Percentiles rank a stretch among this genome's conserved stretches.
These are phyloP conservation scores for Callaeas wilsoni DNA, from an alignment of 2,113 vertebrate genomes.

Conservation along the genomic window DNA sequence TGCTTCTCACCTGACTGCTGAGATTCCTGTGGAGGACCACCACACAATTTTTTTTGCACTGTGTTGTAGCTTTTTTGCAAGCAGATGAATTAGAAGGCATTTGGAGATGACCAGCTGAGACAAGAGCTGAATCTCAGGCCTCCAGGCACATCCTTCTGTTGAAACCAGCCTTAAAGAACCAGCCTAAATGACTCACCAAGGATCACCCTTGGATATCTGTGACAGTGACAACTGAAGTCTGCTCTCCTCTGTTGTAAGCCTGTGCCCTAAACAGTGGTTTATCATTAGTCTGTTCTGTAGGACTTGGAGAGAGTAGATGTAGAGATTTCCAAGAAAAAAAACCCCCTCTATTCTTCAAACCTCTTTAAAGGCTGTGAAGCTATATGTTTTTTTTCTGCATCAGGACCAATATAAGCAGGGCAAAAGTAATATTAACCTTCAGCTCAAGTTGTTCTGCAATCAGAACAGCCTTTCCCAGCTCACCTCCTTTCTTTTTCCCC, in stretches of 20 bases:
- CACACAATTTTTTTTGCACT: background rate
- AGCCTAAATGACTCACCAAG: background rate
- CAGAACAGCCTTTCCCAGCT: background rate
- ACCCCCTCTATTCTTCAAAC: background rate
- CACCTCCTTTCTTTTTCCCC: background rate
- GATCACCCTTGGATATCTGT: background rate
- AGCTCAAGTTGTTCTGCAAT: background rate
- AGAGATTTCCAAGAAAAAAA: background rate
- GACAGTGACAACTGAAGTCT: background rate
- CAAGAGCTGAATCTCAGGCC: background rate
- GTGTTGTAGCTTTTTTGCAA: background rate
- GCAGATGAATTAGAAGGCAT: background rate
- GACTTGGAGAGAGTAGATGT: background rate
- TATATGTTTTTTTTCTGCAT: background rate
- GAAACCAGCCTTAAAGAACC: background rate
- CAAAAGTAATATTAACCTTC: background rate
- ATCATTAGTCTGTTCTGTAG: background rate
- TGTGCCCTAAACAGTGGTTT: background rate
- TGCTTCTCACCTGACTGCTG: background rate
- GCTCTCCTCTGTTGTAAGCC: background rate
- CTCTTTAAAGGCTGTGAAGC: background rate
- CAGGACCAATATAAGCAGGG: background rate
- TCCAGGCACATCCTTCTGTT: background rate
- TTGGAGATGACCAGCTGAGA: background rate
- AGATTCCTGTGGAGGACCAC: background rate